Evolutionary conservation across 2,797 vertebrate species (phyloP), one percentile per base, ranked within the genome.

Genomic region (Ambastaia sidthimunki): DNA sequence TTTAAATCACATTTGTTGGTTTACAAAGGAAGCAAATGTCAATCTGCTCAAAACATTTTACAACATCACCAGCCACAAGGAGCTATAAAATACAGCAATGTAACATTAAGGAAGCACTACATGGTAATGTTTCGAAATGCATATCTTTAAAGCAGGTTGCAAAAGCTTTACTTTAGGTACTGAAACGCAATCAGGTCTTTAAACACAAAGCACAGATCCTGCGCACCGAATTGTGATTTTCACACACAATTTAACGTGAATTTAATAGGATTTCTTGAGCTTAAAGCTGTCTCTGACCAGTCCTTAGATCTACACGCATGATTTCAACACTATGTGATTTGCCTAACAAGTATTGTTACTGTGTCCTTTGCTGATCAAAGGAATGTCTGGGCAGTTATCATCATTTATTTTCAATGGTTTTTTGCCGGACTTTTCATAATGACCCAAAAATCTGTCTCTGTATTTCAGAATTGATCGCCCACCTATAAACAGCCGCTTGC

Each of bases 221-320:
- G 10, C 44, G 15, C 63, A 41, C 19, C 28, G 7, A 11, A 25
- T 28, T 62, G 41, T 28, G 19, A 12, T 9, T 28, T 7, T 62
- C 59, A 62, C 18, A n/a, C 18, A 48, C 23, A 50, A 23, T 16
- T 44, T 5, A 11, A 67, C 15, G 41, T 13, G 12, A 48, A 3
- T 28, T 28, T 28, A 16, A 31, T 9, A 50, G 4, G 75, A 62
- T 28, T 60, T 69, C 25, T 47, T 44, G 31, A 77, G 54, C 75
- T 62, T 62, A 47, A 21, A 60, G 34, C 7, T 11, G 15, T 25
- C 50, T 67, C n/a, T 21, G 9, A 50, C 55, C n/a, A 48, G 25
- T 48, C 28, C 55, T 62, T 78, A 62, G 76, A 78, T 78, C 57
- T 78, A 65, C 67, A 52, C 57, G 0, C 15, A 62, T 78, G 68